Evolutionary conservation across 2,888 invertebrate genomes (phyloP).

Genomic region (Macrosoma leucophasiata): DNA sequence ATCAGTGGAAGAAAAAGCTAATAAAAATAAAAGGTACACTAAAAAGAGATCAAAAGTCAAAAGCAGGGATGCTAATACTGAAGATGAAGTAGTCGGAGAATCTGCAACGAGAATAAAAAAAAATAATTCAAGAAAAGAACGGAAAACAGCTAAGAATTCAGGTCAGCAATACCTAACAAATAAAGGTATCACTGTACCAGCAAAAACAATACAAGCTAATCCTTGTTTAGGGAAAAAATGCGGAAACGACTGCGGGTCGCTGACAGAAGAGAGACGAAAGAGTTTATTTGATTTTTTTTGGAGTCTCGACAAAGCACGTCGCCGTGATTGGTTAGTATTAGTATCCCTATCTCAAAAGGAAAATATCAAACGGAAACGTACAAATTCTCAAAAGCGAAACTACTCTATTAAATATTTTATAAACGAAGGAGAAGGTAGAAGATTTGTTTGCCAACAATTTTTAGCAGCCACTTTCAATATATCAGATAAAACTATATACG

Average conservation of each 20-base stretch:
- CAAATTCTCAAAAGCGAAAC: background rate
- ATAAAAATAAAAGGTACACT: slow-evolving; percentile 8
- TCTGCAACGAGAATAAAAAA: slow-evolving; percentile 7
- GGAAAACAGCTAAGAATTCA: background rate
- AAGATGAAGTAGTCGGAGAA: slow-evolving; percentile 9
- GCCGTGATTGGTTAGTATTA: slow-evolving; percentile 3
- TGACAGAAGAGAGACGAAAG: slow-evolving; percentile 1
- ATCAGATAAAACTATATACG: too few relatives aligned
- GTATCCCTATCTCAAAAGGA: slow-evolving; percentile 1
- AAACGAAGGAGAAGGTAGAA: too few relatives aligned
- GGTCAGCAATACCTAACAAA: slow-evolving; percentile 1
- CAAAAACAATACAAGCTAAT: slow-evolving; percentile 2
- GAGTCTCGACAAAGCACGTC: slow-evolving; percentile 2
- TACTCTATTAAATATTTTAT: slow-evolving; percentile 1
- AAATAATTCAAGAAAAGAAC: slow-evolving; percentile 1
- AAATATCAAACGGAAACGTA: slow-evolving; percentile 1
- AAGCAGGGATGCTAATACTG: slow-evolving; percentile 11
- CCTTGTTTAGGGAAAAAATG: slow-evolving; percentile 3
- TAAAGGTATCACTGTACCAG: background rate
- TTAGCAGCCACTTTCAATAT: too few relatives aligned
- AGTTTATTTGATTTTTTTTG: slow-evolving; percentile 3
- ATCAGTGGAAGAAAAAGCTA: slow-evolving; percentile 5
- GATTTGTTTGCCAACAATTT: too few relatives aligned
- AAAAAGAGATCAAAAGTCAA: slow-evolving; percentile 8
- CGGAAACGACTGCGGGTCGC: slow-evolving; percentile 1